phyloP scores from a whole-genome alignment of 2,113 vertebrate species.

The Solea senegalensis region DNA sequence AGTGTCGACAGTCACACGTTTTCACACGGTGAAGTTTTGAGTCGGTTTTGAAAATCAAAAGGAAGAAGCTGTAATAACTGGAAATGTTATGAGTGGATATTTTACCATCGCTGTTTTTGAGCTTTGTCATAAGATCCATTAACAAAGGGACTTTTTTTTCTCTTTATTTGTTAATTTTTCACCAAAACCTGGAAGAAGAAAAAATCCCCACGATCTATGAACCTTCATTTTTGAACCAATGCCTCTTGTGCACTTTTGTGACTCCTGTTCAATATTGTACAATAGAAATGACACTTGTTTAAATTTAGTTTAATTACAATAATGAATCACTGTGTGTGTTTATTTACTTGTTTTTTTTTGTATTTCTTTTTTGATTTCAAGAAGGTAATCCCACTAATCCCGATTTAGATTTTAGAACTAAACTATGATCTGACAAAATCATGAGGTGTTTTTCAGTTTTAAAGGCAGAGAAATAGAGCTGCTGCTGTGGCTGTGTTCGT shows the following conservation, averaged over 20 bases:
- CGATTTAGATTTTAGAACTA: neutral
- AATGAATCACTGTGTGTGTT: constrained; percentile 30
- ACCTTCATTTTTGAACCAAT: constrained; percentile 67
- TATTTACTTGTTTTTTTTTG: constrained; percentile 25
- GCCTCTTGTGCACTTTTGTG: constrained; percentile 83
- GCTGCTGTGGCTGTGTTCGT: constrained; percentile 12
- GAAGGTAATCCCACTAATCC: constrained; percentile 10
- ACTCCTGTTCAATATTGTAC: constrained; percentile 89
- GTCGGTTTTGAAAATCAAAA: constrained; percentile 41
- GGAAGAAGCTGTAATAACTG: constrained; percentile 50
- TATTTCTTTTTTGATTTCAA: constrained; percentile 1
- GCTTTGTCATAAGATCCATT: constrained; percentile 68
- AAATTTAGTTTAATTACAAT: constrained; percentile 90
- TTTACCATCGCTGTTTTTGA: constrained; percentile 74
- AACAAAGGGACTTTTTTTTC: constrained; percentile 52
- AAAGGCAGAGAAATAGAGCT: constrained; percentile 32
- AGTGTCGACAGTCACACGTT: constrained; percentile 7
- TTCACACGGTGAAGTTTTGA: constrained; percentile 11
- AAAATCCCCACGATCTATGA: constrained; percentile 27
- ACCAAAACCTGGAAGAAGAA: constrained; percentile 35
- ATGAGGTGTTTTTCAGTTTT: constrained; percentile 26
- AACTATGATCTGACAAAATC: constrained; percentile 14
- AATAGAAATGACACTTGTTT: constrained; percentile 85
- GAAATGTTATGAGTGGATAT: constrained; percentile 70
- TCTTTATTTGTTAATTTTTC: constrained; percentile 45